Evolutionary conservation across 2,888 invertebrate species (phyloP).

Genomic region (Liposcelis brunnea): DNA sequence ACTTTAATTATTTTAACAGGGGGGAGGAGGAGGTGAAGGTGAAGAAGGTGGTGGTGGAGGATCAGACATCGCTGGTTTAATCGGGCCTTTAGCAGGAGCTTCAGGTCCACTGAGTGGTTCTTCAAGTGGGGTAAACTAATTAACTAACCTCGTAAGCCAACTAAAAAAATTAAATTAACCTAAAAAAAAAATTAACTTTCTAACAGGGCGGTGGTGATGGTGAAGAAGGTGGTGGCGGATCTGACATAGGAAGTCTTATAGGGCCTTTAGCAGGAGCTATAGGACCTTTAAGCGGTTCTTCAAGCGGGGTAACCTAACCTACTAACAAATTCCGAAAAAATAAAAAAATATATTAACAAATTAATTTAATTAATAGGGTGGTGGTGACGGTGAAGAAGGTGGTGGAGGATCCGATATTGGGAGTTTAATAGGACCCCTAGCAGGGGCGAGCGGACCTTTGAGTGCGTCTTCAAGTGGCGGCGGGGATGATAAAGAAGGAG

Average conservation of each 20-base stretch:
- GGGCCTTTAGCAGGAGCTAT: background rate
- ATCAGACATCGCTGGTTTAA: background rate
- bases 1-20: too few species aligned
- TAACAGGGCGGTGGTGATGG: background rate
- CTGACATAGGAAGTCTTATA: background rate
- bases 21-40: background rate
- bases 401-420: conserved; percentile 3
- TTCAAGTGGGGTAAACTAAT: background rate
- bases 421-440: background rate
- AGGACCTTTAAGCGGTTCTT: background rate
- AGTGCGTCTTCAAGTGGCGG: conserved; percentile 3
- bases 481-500: background rate
- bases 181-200: too few species aligned
- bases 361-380: too few species aligned
- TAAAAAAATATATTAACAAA: too few species aligned
- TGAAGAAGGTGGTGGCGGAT: background rate
- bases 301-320: conserved; percentile 1
- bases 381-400: background rate
- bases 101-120: background rate
- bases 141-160: background rate
- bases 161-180: too few species aligned
- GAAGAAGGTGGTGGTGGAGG: background rate
- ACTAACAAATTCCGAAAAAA: too few species aligned
- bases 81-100: background rate
- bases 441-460: background rate